Conservation (phyloP, 2,797 vertebrate genomes). For the Peromyscus melanophrys region DNA sequence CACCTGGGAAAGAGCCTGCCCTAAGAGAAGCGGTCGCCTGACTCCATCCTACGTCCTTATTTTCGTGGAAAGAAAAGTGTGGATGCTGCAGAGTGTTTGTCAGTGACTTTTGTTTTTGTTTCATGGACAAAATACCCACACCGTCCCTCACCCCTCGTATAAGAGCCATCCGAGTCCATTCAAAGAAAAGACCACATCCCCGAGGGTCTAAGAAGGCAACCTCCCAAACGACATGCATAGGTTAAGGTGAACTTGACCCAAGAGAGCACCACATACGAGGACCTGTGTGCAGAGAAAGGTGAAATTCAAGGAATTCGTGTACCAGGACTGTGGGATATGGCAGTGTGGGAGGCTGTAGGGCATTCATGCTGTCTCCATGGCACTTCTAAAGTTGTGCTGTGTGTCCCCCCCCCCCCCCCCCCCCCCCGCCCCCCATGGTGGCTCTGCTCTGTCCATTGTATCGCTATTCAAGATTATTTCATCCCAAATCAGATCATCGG, state of each 20-base stretch:
- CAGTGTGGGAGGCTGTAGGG: background rate
- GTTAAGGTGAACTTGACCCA: background rate
- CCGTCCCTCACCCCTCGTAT: background rate
- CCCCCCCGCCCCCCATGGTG: rapidly evolving
- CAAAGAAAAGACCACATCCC: background rate
- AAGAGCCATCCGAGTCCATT: background rate
- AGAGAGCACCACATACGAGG: background rate
- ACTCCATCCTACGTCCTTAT: background rate
- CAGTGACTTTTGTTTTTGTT: background rate
- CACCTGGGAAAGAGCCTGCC: background rate
- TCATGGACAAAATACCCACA: background rate
- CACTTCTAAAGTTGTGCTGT: background rate
- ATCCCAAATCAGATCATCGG: background rate
- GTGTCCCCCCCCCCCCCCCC: background rate
- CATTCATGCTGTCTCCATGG: background rate
- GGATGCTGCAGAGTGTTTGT: background rate
- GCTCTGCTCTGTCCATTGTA: background rate
- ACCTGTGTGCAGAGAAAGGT: background rate
- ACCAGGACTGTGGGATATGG: background rate
- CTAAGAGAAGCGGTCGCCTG: background rate
- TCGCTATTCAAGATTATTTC: background rate
- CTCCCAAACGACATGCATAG: background rate
- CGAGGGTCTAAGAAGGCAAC: background rate
- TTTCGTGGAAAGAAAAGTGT: background rate
- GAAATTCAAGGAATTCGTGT: background rate